These are phyloP conservation scores for Megastigmus dorsalis DNA, from an alignment of 2,888 invertebrate species.

Conservation along the genomic window DNA sequence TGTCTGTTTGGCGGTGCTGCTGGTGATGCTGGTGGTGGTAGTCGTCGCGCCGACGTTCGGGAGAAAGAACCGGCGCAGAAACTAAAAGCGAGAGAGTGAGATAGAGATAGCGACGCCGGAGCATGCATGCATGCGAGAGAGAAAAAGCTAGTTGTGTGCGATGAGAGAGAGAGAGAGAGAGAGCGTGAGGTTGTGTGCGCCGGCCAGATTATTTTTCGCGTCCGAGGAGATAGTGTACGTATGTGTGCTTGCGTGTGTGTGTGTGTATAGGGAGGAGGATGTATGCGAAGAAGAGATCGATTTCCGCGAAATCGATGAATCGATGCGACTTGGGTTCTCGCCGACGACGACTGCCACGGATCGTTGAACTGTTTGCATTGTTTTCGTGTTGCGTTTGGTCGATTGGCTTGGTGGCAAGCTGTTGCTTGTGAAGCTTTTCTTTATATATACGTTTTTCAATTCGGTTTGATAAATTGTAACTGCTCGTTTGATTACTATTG, in stretches of 20 bases:
- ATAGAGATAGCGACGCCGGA: neutral
- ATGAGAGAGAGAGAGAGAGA: neutral
- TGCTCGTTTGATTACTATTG: neutral
- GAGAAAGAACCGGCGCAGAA: no score
- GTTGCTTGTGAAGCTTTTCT: no score
- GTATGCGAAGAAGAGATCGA: conserved; percentile 9
- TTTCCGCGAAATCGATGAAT: conserved; percentile 44
- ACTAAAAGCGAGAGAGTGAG: neutral
- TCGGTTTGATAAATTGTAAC: no score
- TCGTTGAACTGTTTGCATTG: conserved; percentile 2
- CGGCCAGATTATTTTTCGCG: conserved; percentile 10
- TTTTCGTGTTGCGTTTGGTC: neutral
- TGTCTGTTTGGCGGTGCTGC: neutral
- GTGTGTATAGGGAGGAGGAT: no score
- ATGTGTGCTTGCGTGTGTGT: no score
- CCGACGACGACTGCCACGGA: neutral
- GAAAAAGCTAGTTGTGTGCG: neutral
- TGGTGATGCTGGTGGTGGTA: conserved; percentile 1
- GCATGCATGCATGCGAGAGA: no score
- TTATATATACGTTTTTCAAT: no score
- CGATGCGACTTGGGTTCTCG: neutral
- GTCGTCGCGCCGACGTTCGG: neutral
- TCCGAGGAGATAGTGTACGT: no score
- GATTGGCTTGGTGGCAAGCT: no score
- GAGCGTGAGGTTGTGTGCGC: neutral